These are phyloP conservation scores for Spinibarbus caldwelli DNA, from an alignment of 2,797 vertebrate species.

Conservation along the genomic window DNA sequence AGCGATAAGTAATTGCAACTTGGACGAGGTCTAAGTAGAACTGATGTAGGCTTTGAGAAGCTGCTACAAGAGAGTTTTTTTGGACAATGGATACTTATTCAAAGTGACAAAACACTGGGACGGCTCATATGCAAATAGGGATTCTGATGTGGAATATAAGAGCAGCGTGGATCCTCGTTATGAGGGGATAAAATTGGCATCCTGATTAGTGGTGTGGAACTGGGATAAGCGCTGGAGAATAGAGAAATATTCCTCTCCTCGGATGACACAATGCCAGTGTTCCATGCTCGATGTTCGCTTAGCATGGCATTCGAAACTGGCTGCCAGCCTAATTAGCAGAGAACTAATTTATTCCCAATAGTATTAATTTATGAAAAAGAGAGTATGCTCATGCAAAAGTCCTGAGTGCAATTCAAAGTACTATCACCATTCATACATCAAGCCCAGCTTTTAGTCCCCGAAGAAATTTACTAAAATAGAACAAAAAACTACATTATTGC, in stretches of 20 bases:
- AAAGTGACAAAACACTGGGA: conserved; percentile 26
- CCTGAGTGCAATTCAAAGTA: conserved; percentile 53
- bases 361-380: conserved; percentile 63
- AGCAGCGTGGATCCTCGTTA: conserved; percentile 37
- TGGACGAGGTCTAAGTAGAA: conserved; percentile 31
- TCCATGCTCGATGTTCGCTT: conserved; percentile 56
- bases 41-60: conserved; percentile 27
- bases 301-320: conserved; percentile 59
- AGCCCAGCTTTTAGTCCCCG: conserved; percentile 30
- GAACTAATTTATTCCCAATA: conserved; percentile 65
- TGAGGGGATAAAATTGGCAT: conserved; percentile 47
- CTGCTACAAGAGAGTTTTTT: conserved; percentile 38
- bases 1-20: conserved; percentile 47
- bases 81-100: conserved; percentile 11
- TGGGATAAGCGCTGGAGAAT: conserved; percentile 50
- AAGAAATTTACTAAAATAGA: conserved; percentile 32
- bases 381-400: conserved; percentile 43
- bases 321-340: conserved; percentile 63
- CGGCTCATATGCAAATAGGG: conserved; percentile 13
- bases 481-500: conserved; percentile 41
- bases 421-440: conserved; percentile 45
- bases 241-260: conserved; percentile 49
- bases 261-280: conserved; percentile 55
- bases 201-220: conserved; percentile 47
- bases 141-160: conserved; percentile 38